These are phyloP conservation scores for Drosophila ironensis DNA, from an alignment of 1,140 invertebrate species.

Conservation along the genomic window DNA sequence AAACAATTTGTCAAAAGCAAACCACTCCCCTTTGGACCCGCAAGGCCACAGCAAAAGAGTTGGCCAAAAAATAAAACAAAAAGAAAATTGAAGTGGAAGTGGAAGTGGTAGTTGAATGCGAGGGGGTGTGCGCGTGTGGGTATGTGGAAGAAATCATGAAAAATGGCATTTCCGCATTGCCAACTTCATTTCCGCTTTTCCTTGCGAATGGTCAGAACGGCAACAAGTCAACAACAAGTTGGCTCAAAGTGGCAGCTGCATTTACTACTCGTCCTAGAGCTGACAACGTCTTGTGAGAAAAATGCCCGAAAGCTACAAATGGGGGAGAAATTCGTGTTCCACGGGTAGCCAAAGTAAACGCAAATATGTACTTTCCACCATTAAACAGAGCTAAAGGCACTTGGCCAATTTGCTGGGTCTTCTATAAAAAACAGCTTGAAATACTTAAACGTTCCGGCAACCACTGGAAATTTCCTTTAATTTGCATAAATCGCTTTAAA, in stretches of 20 bases:
- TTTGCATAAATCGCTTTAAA: slow-evolving; percentile 41
- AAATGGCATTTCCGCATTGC: slow-evolving; percentile 72
- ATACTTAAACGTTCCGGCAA: background rate
- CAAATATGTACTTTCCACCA: slow-evolving; percentile 65
- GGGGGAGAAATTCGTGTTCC: background rate
- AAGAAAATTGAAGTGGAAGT: background rate
- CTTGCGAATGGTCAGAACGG: slow-evolving; percentile 32
- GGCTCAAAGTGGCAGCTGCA: slow-evolving; percentile 62
- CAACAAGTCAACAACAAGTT: slow-evolving; percentile 72
- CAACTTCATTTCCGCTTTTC: slow-evolving; percentile 62
- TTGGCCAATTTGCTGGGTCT: slow-evolving; percentile 48
- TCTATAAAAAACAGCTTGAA: slow-evolving; percentile 26
- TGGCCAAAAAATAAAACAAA: slow-evolving; percentile 5
- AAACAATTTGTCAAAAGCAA: slow-evolving; percentile 53
- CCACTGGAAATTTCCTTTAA: slow-evolving; percentile 4
- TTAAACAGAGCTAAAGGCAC: slow-evolving; percentile 56
- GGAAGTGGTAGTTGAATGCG: background rate
- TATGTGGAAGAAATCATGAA: slow-evolving; percentile 47
- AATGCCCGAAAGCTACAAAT: slow-evolving; percentile 32
- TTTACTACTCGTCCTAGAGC: slow-evolving; percentile 40
- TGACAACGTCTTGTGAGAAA: slow-evolving; percentile 61
- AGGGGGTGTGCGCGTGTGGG: background rate
- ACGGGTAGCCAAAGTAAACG: slow-evolving; percentile 42
- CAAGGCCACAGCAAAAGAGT: background rate
- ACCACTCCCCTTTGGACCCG: too few species aligned